phyloP scores from a whole-genome alignment of 1,140 invertebrate genomes.

The Acromyrmex heyeri region DNA sequence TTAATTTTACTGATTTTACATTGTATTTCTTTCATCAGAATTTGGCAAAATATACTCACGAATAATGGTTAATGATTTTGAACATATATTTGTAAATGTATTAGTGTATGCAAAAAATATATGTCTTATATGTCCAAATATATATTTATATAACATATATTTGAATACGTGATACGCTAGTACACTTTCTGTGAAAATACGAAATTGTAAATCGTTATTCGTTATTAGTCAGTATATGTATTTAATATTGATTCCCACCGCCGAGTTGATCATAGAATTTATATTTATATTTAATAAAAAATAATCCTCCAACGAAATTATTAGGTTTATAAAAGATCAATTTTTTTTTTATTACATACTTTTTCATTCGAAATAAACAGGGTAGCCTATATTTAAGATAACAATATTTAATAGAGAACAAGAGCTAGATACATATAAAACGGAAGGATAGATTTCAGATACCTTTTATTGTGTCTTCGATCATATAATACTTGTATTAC shows the following conservation, averaged over 20 bases:
- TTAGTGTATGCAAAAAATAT: constrained; percentile 22
- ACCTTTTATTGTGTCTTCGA: constrained; percentile 22
- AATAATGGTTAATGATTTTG: constrained; percentile 34
- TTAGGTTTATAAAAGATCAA: not conserved
- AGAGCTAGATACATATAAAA: constrained; percentile 12
- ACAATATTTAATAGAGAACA: constrained; percentile 11
- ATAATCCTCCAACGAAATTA: not conserved
- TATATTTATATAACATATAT: constrained; percentile 8
- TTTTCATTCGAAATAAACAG: constrained; percentile 61
- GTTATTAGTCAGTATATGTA: not conserved
- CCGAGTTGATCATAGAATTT: constrained; percentile 41
- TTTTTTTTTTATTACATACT: not conserved
- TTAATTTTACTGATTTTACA: constrained; percentile 36
- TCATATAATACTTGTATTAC: constrained; percentile 26
- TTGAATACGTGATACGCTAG: constrained; percentile 5
- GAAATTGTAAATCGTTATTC: constrained; percentile 17
- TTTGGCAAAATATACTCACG: constrained; percentile 9
- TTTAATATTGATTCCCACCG: constrained; percentile 30
- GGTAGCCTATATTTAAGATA: constrained; percentile 67
- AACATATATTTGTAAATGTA: constrained; percentile 21
- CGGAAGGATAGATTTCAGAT: not conserved
- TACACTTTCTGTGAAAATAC: constrained; percentile 20
- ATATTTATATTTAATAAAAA: constrained; percentile 21
- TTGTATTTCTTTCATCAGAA: constrained; percentile 21
- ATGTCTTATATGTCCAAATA: not conserved